Conservation (phyloP, 2,797 vertebrate genomes). For the Microhierax caerulescens region DNA sequence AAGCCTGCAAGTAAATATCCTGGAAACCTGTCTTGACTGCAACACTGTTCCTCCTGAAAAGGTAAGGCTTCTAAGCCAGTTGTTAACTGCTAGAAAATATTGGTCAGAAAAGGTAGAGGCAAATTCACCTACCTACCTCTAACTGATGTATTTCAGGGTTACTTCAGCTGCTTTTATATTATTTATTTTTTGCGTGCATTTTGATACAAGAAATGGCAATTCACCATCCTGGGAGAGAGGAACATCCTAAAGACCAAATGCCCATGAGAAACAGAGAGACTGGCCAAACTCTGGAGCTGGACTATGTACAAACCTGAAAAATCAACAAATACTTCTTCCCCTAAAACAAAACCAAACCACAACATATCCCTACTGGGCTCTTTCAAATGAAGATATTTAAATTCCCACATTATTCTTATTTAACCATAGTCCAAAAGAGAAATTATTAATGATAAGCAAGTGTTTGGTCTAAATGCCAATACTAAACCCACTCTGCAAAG, state of each 20-base stretch:
- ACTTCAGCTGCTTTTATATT: not conserved
- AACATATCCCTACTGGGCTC: not conserved
- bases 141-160: not conserved
- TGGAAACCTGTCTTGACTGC: not conserved
- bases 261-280: not conserved
- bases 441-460: not conserved
- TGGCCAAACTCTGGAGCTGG: not conserved
- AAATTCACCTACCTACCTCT: not conserved
- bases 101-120: not conserved
- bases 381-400: not conserved
- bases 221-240: not conserved
- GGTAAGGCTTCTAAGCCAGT: not conserved
- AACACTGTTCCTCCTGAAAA: not conserved
- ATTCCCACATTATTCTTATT: not conserved
- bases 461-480: not conserved
- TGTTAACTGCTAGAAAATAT: not conserved
- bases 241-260: not conserved
- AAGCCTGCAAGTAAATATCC: not conserved
- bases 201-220: not conserved
- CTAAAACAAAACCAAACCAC: not conserved
- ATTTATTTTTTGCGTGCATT: not conserved
- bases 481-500: not conserved
- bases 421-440: not conserved
- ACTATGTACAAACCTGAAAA: not conserved
- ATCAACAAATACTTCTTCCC: not conserved